phyloP scores from a whole-genome alignment of 1,140 invertebrate species.

The Proctacanthus coquilletti region DNA sequence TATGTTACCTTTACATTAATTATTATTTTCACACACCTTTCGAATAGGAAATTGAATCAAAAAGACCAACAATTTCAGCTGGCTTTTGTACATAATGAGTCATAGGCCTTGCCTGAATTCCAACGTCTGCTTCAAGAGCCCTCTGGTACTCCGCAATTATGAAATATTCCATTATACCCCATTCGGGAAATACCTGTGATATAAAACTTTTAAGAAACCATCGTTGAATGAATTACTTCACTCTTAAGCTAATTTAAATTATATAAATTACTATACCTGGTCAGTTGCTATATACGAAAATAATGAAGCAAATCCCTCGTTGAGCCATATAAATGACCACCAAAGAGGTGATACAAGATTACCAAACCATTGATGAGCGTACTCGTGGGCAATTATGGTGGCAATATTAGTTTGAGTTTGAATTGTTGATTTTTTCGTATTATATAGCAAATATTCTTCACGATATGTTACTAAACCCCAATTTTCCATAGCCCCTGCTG shows the following conservation, averaged over 20 bases:
- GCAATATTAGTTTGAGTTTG: conserved; percentile 29
- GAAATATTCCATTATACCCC: conserved; percentile 41
- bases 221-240: no score
- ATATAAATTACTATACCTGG: conserved; percentile 24
- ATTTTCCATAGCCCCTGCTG: conserved; percentile 29
- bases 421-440: conserved; percentile 16
- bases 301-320: conserved; percentile 35
- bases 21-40: conserved; percentile 20
- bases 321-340: conserved; percentile 41
- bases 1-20: not conserved
- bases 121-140: conserved; percentile 15
- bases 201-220: not conserved
- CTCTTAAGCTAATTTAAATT: not conserved
- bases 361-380: conserved; percentile 53
- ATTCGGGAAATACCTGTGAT: conserved; percentile 14
- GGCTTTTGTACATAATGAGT: conserved; percentile 45
- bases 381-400: conserved; percentile 42
- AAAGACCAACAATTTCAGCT: conserved; percentile 46
- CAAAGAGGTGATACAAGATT: conserved; percentile 44
- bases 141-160: conserved; percentile 35
- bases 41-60: conserved; percentile 54
- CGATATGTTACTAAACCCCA: conserved; percentile 27
- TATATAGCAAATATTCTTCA: conserved; percentile 22
- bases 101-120: conserved; percentile 41
- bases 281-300: conserved; percentile 32